Conservation (phyloP, 2,888 invertebrate genomes). For the Hemicrepidius hirtus region DNA sequence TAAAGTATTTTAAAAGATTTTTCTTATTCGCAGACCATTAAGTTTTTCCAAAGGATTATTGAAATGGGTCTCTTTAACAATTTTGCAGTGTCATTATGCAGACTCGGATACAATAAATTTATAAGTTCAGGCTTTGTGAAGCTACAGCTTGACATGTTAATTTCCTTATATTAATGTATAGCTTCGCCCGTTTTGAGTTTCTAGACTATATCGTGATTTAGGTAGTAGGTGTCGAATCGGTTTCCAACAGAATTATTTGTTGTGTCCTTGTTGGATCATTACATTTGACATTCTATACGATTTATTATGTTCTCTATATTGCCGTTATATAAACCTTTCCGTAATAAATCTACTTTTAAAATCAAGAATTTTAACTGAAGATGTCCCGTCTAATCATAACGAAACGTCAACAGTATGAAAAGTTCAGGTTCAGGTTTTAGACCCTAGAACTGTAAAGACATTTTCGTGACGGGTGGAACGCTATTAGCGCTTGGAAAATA, state of each 20-base stretch:
- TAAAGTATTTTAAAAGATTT: not conserved
- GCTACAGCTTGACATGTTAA: slow-evolving; percentile 55
- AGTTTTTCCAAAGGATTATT: too few species aligned
- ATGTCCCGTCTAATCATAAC: too few species aligned
- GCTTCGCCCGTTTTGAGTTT: slow-evolving; percentile 52
- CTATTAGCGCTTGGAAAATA: too few species aligned
- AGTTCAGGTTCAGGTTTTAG: too few species aligned
- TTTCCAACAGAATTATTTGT: slow-evolving; percentile 53
- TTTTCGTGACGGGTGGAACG: too few species aligned
- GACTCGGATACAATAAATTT: slow-evolving; percentile 37
- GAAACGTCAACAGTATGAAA: too few species aligned
- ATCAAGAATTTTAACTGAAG: too few species aligned
- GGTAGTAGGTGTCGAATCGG: slow-evolving; percentile 45
- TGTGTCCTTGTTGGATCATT: slow-evolving; percentile 52
- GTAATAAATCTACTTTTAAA: too few species aligned
- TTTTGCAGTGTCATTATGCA: slow-evolving; percentile 23
- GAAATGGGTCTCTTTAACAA: slow-evolving; percentile 6
- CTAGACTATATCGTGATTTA: slow-evolving; percentile 52
- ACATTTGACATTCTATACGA: slow-evolving; percentile 39
- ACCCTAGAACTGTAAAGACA: too few species aligned
- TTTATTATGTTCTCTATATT: slow-evolving; percentile 3
- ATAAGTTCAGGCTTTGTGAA: slow-evolving; percentile 38
- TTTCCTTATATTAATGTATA: slow-evolving; percentile 57
- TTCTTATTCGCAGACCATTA: not conserved
- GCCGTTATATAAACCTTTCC: too few species aligned